phyloP scores from a whole-genome alignment of 1,140 invertebrate species.

The Neodiprion pinetum region DNA sequence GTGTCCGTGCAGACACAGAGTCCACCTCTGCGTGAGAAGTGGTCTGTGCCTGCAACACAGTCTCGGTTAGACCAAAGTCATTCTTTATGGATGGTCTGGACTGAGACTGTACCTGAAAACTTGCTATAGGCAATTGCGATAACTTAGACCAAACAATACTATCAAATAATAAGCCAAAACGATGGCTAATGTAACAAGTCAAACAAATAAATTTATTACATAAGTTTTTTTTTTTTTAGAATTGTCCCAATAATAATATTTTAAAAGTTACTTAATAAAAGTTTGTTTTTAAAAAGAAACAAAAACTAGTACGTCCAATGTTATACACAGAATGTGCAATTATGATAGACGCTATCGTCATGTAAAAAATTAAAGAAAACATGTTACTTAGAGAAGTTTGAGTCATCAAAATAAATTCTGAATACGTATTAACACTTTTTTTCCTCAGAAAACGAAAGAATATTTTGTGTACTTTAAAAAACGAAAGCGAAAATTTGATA shows the following conservation, averaged over 20 bases:
- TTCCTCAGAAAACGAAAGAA: too few relatives aligned
- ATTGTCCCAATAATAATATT: constrained; percentile 9
- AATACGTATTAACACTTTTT: too few relatives aligned
- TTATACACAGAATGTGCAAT: background rate
- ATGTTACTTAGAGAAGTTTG: background rate
- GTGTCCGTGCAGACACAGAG: constrained; percentile 65
- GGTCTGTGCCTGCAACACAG: constrained; percentile 66
- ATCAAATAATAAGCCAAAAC: background rate
- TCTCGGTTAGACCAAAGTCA: constrained; percentile 44
- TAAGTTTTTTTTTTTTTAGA: constrained; percentile 27
- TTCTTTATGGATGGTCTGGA: constrained; percentile 32
- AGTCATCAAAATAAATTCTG: background rate
- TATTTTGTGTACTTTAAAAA: background rate
- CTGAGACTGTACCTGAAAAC: constrained; percentile 68
- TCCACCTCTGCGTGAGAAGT: constrained; percentile 64
- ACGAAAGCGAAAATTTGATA: background rate
- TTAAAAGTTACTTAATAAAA: constrained; percentile 11
- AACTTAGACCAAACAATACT: constrained; percentile 12
- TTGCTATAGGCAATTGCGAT: constrained; percentile 63
- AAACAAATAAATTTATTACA: background rate
- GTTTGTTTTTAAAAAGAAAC: constrained; percentile 19
- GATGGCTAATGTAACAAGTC: too few relatives aligned
- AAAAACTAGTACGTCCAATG: background rate
- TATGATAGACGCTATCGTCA: background rate
- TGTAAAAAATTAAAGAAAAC: constrained; percentile 13